Conservation (phyloP, 2,113 vertebrate genomes). For the Peromyscus leucopus region DNA sequence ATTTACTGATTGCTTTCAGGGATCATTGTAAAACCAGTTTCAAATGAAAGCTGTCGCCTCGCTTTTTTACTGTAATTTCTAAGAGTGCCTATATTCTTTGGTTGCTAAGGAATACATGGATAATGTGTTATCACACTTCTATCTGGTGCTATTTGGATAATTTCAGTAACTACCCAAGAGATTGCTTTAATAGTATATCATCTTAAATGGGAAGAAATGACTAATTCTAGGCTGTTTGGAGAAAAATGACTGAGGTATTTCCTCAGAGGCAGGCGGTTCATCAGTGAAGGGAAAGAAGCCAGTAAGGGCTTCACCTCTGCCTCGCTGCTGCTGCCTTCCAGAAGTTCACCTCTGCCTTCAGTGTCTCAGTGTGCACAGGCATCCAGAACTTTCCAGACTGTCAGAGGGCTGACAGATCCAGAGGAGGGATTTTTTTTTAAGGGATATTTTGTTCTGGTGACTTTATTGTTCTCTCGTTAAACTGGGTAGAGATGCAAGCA, state of each 20-base stretch:
- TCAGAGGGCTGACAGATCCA: background rate
- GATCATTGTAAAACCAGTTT: slow-evolving; percentile 57
- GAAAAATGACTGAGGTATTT: slow-evolving; percentile 59
- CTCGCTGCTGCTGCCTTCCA: background rate
- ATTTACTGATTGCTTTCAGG: slow-evolving; percentile 57
- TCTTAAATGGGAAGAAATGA: slow-evolving; percentile 65
- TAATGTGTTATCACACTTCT: slow-evolving; percentile 66
- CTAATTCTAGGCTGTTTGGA: slow-evolving; percentile 75
- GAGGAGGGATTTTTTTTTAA: background rate
- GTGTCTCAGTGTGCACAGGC: background rate
- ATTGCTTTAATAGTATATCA: slow-evolving; percentile 71
- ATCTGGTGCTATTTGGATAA: slow-evolving; percentile 70
- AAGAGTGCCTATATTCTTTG: slow-evolving; percentile 50
- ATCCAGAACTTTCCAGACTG: background rate
- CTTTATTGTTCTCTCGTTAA: background rate
- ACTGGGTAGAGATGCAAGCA: background rate
- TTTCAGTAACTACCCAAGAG: slow-evolving; percentile 74
- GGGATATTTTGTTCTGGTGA: slow-evolving; percentile 27
- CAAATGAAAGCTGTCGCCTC: slow-evolving; percentile 59
- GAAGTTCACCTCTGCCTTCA: background rate
- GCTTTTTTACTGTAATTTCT: slow-evolving; percentile 58
- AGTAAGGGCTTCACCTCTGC: rapidly evolving
- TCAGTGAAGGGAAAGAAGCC: background rate
- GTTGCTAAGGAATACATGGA: slow-evolving; percentile 80
- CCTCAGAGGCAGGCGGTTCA: slow-evolving; percentile 53